These are phyloP conservation scores for Trinectes maculatus DNA, from an alignment of 2,113 vertebrate species.

Conservation along the genomic window DNA sequence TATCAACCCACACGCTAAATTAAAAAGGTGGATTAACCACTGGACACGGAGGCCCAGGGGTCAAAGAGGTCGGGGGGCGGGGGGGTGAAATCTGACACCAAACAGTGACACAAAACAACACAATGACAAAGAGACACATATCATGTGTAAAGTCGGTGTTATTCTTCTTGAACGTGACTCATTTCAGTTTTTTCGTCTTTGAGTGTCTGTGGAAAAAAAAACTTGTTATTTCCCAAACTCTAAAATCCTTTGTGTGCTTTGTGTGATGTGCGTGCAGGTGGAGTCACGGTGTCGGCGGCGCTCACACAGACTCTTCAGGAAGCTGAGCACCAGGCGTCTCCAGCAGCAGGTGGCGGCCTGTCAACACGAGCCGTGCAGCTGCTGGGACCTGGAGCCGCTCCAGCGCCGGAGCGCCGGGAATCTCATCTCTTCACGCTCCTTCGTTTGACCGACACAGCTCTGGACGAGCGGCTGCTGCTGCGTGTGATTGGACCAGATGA, in stretches of 20 bases:
- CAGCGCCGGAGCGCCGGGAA: conserved; percentile 52
- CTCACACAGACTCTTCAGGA: conserved; percentile 30
- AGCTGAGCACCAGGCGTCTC: conserved; percentile 34
- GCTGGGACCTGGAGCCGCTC: conserved; percentile 69
- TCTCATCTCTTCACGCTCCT: conserved; percentile 60
- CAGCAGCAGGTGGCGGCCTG: conserved; percentile 68
- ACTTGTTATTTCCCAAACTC: too few species aligned
- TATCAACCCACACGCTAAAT: too few species aligned
- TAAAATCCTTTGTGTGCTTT: too few species aligned
- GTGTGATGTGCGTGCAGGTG: too few species aligned
- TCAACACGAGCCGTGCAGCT: conserved; percentile 74
- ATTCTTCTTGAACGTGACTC: too few species aligned
- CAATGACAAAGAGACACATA: not conserved
- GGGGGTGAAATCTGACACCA: too few species aligned
- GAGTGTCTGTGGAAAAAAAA: too few species aligned
- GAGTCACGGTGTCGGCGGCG: too few species aligned
- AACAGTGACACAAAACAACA: not conserved
- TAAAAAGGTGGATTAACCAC: not conserved
- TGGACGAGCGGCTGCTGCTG: conserved; percentile 30
- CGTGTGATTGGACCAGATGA: conserved; percentile 61
- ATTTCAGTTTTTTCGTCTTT: too few species aligned
- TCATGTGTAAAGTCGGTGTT: too few species aligned
- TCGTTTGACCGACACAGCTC: conserved; percentile 66
- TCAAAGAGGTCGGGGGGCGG: not conserved
- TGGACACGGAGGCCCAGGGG: not conserved